Conservation (phyloP, 64 coral and sea anemone genomes). For the Pachyseris speciosa region DNA sequence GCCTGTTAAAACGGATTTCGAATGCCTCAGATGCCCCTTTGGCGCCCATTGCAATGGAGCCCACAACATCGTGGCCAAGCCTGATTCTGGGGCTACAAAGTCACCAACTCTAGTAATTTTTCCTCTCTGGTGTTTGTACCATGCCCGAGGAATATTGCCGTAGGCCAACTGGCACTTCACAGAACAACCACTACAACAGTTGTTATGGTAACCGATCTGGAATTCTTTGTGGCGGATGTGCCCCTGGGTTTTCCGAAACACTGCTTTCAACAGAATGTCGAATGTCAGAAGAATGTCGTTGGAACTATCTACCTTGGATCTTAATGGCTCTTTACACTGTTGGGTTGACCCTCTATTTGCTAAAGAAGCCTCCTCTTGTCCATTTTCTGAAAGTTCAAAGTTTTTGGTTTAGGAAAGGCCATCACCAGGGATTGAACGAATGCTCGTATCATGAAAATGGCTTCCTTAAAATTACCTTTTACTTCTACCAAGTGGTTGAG, state of each 20-base stretch:
- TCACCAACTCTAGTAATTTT: not conserved
- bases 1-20: not conserved
- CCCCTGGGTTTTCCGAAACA: constrained; percentile 46
- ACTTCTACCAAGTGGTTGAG: constrained; percentile 74
- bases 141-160: constrained; percentile 62
- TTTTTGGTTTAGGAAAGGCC: constrained; percentile 55
- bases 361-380: constrained; percentile 38
- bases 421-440: not conserved
- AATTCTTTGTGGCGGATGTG: constrained; percentile 53
- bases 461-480: constrained; percentile 64
- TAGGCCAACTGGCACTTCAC: not conserved
- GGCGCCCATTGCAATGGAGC: constrained; percentile 50
- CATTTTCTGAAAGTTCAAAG: constrained; percentile 9
- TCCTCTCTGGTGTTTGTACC: not conserved
- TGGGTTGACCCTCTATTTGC: constrained; percentile 20
- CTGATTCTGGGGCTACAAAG: constrained; percentile 61
- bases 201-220: constrained; percentile 53
- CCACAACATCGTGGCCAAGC: constrained; percentile 20
- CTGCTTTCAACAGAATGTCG: constrained; percentile 46
- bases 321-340: constrained; percentile 24
- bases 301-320: constrained; percentile 44
- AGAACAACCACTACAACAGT: constrained; percentile 44
- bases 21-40: constrained; percentile 52
- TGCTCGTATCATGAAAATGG: not conserved
- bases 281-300: not conserved